Evolutionary conservation across 2,888 invertebrate genomes (phyloP).

Genomic region (Pasiphila rectangulata): DNA sequence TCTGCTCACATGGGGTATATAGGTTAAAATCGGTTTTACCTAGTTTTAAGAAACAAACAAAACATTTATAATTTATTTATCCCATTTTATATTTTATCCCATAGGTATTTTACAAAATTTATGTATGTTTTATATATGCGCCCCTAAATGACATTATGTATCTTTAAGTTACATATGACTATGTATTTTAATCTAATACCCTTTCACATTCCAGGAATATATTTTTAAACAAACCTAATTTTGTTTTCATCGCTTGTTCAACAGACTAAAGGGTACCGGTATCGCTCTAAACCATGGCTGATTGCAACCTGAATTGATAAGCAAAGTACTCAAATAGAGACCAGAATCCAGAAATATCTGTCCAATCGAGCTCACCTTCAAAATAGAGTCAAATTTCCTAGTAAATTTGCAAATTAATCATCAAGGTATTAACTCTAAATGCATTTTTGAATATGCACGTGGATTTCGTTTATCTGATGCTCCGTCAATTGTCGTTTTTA

Average conservation of each 20-base stretch:
- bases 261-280: conserved; percentile 56
- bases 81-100: too few species aligned
- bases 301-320: conserved; percentile 21
- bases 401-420: conserved; percentile 22
- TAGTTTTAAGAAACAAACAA: too few species aligned
- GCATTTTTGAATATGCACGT: conserved; percentile 9
- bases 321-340: conserved; percentile 18
- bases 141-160: background rate
- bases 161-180: too few species aligned
- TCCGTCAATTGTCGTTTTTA: background rate
- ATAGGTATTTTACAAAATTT: too few species aligned
- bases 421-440: conserved; percentile 29
- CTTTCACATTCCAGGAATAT: conserved; percentile 53
- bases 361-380: conserved; percentile 13
- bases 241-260: conserved; percentile 55
- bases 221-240: conserved; percentile 39
- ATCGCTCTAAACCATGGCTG: conserved; percentile 37
- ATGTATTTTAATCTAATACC: conserved; percentile 37
- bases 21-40: too few species aligned
- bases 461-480: conserved; percentile 9
- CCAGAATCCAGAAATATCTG: conserved; percentile 12
- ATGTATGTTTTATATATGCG: conserved; percentile 4
- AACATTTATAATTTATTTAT: too few species aligned
- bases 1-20: too few species aligned
- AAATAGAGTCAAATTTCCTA: conserved; percentile 17